phyloP scores from a whole-genome alignment of 35 echinoderm and acorn worm genomes.

The Heliocidaris erythrogramma region DNA sequence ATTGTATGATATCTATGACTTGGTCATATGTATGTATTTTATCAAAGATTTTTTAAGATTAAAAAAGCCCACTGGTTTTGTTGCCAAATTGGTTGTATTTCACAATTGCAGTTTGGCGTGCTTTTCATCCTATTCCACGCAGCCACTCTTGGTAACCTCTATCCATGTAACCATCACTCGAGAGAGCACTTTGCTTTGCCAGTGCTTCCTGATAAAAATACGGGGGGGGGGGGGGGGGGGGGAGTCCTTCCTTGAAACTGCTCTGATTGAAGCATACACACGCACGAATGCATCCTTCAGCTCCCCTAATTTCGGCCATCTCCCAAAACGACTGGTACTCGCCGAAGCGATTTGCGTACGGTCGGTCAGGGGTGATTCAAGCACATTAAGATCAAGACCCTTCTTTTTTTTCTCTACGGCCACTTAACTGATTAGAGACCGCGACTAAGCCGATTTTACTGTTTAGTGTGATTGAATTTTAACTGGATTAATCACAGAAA shows the following conservation, averaged over 20 bases:
- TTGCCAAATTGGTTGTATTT: too few relatives aligned
- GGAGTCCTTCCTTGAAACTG: background rate
- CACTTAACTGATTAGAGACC: constrained; percentile 51
- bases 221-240: background rate
- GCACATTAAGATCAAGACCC: background rate
- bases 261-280: background rate
- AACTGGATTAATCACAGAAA: constrained; percentile 47
- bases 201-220: background rate
- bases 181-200: background rate
- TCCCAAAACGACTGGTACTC: constrained; percentile 15
- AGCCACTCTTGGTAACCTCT: background rate
- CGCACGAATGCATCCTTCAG: background rate
- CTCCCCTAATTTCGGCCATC: background rate
- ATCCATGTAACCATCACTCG: background rate
- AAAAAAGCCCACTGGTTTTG: too few relatives aligned
- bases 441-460: constrained; percentile 43
- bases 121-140: too few relatives aligned
- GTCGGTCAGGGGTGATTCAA: background rate
- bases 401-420: constrained; percentile 10
- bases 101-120: too few relatives aligned
- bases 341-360: background rate
- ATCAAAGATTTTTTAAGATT: too few relatives aligned
- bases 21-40: too few relatives aligned
- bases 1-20: too few relatives aligned
- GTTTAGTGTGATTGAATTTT: constrained; percentile 55